These are phyloP conservation scores for Paragorgia papillata DNA, from an alignment of 92 coral and sea anemone genomes.

Conservation along the genomic window DNA sequence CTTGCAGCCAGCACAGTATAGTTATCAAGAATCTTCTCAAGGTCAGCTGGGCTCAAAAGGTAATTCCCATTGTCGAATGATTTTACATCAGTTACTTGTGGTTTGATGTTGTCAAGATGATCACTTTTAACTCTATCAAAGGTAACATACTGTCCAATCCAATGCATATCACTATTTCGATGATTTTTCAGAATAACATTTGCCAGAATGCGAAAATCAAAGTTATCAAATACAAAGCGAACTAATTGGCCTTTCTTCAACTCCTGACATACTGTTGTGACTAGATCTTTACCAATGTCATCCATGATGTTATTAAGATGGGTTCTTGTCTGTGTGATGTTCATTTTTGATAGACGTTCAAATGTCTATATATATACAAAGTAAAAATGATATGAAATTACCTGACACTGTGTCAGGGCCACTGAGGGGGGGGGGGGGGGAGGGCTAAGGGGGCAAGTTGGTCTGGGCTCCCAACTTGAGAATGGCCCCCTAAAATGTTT, in stretches of 20 bases:
- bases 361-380: conserved; percentile 39
- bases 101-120: conserved; percentile 48
- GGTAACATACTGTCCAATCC: conserved; percentile 57
- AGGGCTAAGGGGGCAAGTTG: too few species aligned
- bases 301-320: conserved; percentile 42
- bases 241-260: conserved; percentile 37
- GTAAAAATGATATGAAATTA: not conserved
- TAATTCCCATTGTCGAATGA: conserved; percentile 47
- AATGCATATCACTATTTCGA: conserved; percentile 60
- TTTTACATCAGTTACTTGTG: conserved; percentile 37
- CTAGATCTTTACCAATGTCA: conserved; percentile 37
- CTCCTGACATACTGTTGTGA: conserved; percentile 13
- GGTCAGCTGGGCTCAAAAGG: conserved; percentile 29
- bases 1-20: conserved; percentile 41
- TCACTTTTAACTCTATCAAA: conserved; percentile 52
- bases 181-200: conserved; percentile 42
- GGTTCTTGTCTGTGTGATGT: conserved; percentile 29
- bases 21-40: conserved; percentile 37
- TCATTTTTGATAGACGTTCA: conserved; percentile 34
- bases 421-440: too few species aligned
- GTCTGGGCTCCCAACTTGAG: not conserved
- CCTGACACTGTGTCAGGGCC: not conserved
- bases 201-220: conserved; percentile 52
- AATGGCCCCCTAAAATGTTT: too few species aligned
- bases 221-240: conserved; percentile 48